Conservation (phyloP, 2,888 invertebrate genomes). For the Sthenelais limicola region DNA sequence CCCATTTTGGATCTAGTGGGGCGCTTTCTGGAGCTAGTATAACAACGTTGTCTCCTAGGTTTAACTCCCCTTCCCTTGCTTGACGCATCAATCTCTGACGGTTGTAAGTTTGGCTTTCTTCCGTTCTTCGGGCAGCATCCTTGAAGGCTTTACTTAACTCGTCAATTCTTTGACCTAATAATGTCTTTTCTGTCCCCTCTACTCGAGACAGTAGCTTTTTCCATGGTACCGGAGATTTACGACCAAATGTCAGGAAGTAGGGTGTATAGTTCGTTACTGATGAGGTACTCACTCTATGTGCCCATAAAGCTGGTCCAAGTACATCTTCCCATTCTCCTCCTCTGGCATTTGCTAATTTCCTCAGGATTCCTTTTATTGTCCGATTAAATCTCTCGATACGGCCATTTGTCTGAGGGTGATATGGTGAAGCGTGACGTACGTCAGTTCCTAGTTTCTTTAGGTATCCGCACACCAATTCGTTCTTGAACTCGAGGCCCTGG, state of each 20-base stretch:
- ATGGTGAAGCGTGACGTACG: background rate
- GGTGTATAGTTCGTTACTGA: background rate
- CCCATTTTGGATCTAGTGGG: too few species aligned
- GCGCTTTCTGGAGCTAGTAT: too few species aligned
- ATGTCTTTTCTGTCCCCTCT: too few species aligned
- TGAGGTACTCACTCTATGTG: background rate
- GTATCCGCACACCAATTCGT: background rate
- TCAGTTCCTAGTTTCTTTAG: background rate
- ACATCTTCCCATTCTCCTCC: slow-evolving; percentile 1
- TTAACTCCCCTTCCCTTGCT: too few species aligned
- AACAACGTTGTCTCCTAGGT: too few species aligned
- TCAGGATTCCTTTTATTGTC: background rate
- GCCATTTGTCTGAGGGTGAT: slow-evolving; percentile 5
- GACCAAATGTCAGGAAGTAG: slow-evolving; percentile 6
- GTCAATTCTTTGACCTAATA: too few species aligned
- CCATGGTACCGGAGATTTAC: too few species aligned
- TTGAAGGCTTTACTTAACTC: too few species aligned
- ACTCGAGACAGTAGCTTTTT: too few species aligned
- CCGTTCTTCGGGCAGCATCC: too few species aligned
- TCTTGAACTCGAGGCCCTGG: slow-evolving; percentile 5
- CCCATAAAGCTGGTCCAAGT: background rate
- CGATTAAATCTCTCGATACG: background rate
- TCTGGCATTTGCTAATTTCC: background rate
- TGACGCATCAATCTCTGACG: too few species aligned
- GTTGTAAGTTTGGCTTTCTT: too few species aligned